A percentile compares a stretch with the other conserved stretches of the same genome.
Evolutionary conservation across 2,888 invertebrate genomes (phyloP).

Genomic region (Diaperis boleti): DNA sequence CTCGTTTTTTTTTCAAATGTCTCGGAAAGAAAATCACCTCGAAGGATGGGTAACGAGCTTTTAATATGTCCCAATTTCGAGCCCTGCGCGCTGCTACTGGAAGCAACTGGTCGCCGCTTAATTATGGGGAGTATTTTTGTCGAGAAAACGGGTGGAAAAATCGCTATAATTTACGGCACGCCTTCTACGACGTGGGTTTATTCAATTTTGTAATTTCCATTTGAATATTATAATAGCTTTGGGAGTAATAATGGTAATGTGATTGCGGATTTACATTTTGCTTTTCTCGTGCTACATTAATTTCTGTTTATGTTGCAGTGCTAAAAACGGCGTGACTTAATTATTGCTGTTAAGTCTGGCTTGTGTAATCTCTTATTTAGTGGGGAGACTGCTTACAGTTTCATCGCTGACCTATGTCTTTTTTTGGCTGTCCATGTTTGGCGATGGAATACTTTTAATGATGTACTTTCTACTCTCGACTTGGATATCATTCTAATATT

Average conservation of each 20-base stretch:
- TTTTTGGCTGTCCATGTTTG: no score
- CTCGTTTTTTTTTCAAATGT: conserved; percentile 12
- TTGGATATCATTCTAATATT: no score
- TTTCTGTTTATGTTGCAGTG: background rate
- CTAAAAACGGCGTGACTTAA: conserved; percentile 12
- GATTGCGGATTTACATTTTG: conserved; percentile 12
- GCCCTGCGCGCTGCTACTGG: conserved; percentile 18
- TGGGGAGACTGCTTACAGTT: background rate
- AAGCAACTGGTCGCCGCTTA: background rate
- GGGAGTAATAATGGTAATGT: conserved; percentile 22
- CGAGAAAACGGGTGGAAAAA: conserved; percentile 16
- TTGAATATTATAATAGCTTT: conserved; percentile 5
- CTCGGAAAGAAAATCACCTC: conserved; percentile 2
- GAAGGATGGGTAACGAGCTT: conserved; percentile 19
- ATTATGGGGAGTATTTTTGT: background rate
- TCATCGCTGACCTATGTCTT: no score
- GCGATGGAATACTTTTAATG: no score
- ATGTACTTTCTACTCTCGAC: no score
- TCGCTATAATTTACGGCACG: conserved; percentile 2
- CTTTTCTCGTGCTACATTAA: conserved; percentile 7
- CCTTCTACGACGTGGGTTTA: conserved; percentile 9
- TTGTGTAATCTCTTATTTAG: conserved; percentile 12
- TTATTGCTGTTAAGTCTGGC: conserved; percentile 8
- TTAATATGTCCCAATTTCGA: conserved; percentile 16
- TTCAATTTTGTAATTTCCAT: conserved; percentile 13